phyloP scores from a whole-genome alignment of 2,113 vertebrate genomes.

The Macrotis lagotis region DNA sequence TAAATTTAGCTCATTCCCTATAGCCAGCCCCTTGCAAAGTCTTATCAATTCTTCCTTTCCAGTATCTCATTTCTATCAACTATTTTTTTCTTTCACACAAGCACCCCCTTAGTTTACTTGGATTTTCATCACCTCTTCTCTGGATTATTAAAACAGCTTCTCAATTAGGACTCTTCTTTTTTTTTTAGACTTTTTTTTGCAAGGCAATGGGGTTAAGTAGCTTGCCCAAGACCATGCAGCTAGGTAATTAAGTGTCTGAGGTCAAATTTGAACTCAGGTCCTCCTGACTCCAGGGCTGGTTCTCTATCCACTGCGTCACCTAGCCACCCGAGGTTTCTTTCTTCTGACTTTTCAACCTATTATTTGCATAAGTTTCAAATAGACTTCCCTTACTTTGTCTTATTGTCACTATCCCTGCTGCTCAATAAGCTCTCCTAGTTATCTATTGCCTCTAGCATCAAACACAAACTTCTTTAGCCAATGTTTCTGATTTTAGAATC shows the following conservation, averaged over 20 bases:
- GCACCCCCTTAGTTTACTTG: background rate
- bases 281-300: too few relatives aligned
- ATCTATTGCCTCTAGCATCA: background rate
- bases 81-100: background rate
- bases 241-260: too few relatives aligned
- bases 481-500: background rate
- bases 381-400: background rate
- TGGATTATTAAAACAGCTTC: background rate
- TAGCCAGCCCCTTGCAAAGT: background rate
- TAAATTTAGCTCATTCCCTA: background rate
- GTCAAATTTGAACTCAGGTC: too few relatives aligned
- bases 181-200: too few relatives aligned
- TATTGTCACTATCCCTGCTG: background rate
- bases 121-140: background rate
- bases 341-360: background rate
- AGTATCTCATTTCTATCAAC: background rate
- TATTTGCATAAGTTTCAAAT: background rate
- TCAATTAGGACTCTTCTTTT: background rate
- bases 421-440: background rate
- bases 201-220: too few relatives aligned
- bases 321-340: too few relatives aligned
- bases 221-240: too few relatives aligned
- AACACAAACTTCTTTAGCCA: background rate
- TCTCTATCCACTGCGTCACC: too few relatives aligned
- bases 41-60: background rate